Evolutionary conservation across 1,140 invertebrate genomes (phyloP).

Genomic region (Bombus ignitus): DNA sequence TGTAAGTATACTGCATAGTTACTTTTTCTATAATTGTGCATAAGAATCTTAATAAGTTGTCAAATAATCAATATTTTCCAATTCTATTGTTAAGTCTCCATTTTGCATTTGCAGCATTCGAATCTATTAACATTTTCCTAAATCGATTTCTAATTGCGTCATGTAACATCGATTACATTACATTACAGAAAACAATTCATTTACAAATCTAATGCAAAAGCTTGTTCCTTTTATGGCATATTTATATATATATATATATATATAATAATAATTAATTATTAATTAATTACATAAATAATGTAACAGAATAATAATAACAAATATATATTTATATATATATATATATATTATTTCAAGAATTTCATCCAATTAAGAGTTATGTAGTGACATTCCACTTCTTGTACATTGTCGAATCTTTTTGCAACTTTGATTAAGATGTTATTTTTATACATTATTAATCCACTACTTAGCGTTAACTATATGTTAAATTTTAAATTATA

Average conservation of each 20-base stretch:
- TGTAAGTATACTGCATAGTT: constrained; percentile 10
- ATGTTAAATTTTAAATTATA: background rate
- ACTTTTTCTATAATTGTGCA: background rate
- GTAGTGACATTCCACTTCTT: background rate
- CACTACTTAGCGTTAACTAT: background rate
- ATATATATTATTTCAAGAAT: background rate
- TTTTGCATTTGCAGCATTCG: background rate
- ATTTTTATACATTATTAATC: background rate
- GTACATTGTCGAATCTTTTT: background rate
- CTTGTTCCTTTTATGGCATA: background rate
- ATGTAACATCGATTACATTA: background rate
- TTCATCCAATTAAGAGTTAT: background rate
- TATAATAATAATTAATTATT: no score
- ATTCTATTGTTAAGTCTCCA: background rate
- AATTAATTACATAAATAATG: no score
- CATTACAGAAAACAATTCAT: background rate
- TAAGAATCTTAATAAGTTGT: background rate
- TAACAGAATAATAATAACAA: no score
- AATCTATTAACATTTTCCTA: background rate
- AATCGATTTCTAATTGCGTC: background rate
- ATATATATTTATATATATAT: background rate
- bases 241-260: background rate
- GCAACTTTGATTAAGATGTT: background rate
- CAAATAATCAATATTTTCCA: background rate
- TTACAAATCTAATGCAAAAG: background rate